These are phyloP conservation scores for Geotrupes spiniger DNA, from an alignment of 2,888 invertebrate species.

Conservation along the genomic window DNA sequence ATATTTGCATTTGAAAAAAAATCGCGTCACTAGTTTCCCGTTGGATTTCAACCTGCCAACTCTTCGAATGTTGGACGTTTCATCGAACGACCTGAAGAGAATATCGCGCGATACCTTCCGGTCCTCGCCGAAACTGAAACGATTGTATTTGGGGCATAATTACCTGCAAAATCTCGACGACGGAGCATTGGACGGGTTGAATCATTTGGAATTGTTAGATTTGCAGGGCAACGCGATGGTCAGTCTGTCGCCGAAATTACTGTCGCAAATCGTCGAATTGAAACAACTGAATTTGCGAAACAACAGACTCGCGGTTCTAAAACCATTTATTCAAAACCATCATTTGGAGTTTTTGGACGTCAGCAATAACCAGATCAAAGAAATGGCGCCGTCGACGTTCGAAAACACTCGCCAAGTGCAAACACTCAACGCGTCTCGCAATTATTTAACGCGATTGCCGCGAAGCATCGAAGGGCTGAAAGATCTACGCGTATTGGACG, in stretches of 20 bases:
- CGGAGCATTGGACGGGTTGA: slow-evolving; percentile 66
- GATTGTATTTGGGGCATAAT: slow-evolving; percentile 72
- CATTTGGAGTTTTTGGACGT: slow-evolving; percentile 67
- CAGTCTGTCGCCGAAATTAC: slow-evolving; percentile 63
- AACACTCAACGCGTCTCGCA: slow-evolving; percentile 74
- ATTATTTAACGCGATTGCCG: slow-evolving; percentile 71
- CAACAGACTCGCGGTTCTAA: slow-evolving; percentile 70
- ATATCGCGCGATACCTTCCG: slow-evolving; percentile 65
- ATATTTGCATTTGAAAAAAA: slow-evolving; percentile 67
- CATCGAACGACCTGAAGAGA: slow-evolving; percentile 70
- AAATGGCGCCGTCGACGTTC: slow-evolving; percentile 63
- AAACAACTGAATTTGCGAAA: slow-evolving; percentile 72
- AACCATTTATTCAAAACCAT: slow-evolving; percentile 64
- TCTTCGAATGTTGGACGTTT: slow-evolving; percentile 70
- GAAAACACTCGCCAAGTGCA: slow-evolving; percentile 65
- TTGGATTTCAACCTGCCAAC: slow-evolving; percentile 68
- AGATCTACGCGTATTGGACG: slow-evolving; percentile 68
- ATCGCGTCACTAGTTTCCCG: slow-evolving; percentile 68
- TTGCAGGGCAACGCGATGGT: slow-evolving; percentile 71
- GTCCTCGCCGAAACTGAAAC: slow-evolving; percentile 64
- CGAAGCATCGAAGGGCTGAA: slow-evolving; percentile 65
- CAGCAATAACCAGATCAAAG: slow-evolving; percentile 71
- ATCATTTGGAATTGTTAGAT: slow-evolving; percentile 69
- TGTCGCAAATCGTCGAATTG: slow-evolving; percentile 62
- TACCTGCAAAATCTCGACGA: slow-evolving; percentile 68